Conservation (phyloP, 2,888 invertebrate genomes). For the Yponomeuta malinellus region DNA sequence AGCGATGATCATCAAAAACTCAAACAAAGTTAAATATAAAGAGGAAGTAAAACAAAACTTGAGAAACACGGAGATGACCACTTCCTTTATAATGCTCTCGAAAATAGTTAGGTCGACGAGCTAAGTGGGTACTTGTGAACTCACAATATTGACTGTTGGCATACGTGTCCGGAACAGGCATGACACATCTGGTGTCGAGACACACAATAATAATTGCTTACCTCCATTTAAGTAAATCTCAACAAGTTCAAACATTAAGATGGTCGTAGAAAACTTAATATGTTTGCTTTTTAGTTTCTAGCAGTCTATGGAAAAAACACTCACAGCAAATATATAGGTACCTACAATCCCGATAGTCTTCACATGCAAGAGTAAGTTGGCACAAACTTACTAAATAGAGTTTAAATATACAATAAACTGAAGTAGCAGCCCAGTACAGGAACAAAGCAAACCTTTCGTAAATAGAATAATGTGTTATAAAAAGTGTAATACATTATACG, state of each 20-base stretch:
- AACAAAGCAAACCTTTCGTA: no score
- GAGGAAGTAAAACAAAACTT: neutral
- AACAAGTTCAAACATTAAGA: neutral
- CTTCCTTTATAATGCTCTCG: neutral
- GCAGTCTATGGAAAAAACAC: neutral
- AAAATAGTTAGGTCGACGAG: neutral
- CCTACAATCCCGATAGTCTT: no score
- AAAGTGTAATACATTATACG: no score
- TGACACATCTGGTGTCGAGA: neutral
- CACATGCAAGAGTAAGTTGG: neutral
- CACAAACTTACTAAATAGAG: neutral
- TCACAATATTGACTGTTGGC: neutral
- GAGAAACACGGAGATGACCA: neutral
- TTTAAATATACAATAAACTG: no score
- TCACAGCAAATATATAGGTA: neutral
- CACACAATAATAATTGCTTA: neutral
- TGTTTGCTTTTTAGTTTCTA: constrained; percentile 1
- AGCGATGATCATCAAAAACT: neutral
- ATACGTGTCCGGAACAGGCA: neutral
- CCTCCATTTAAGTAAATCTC: neutral
- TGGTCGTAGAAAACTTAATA: neutral
- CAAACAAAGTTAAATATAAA: neutral
- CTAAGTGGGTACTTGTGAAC: neutral
- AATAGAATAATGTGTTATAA: no score
- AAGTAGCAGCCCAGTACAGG: no score